These are phyloP conservation scores for Netelia virgata DNA, from an alignment of 2,888 invertebrate species.

Conservation along the genomic window DNA sequence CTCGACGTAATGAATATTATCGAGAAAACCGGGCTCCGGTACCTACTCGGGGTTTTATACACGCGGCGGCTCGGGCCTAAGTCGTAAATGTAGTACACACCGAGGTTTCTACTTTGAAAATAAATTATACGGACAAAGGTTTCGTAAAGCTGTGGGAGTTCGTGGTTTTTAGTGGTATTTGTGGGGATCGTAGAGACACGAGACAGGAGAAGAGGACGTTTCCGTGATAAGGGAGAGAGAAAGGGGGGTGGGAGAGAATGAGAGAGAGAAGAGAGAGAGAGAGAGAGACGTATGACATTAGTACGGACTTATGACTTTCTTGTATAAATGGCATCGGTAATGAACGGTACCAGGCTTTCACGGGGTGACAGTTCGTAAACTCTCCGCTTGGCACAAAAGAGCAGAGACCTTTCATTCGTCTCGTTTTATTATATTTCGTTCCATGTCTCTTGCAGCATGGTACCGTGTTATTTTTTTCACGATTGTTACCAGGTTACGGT, in stretches of 20 bases:
- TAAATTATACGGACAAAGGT: constrained; percentile 27
- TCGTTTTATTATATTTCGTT: not conserved
- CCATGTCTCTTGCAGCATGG: not conserved
- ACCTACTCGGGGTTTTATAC: not conserved
- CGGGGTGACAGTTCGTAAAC: constrained; percentile 12
- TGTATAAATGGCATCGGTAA: constrained; percentile 29
- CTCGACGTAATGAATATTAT: constrained; percentile 67
- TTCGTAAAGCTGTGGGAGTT: not conserved
- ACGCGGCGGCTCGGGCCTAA: not conserved
- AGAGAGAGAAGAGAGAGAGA: not conserved
- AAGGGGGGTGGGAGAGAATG: not conserved
- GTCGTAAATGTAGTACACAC: constrained; percentile 15
- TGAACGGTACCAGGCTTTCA: constrained; percentile 17
- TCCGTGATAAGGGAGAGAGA: not conserved
- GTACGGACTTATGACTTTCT: constrained; percentile 6
- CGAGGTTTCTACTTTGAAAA: constrained; percentile 35
- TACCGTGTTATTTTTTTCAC: constrained; percentile 21
- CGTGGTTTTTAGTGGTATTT: not conserved
- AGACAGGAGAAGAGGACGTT: not conserved
- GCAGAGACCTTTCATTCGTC: not conserved
- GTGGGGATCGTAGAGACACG: not conserved
- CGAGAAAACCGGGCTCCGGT: constrained; percentile 3
- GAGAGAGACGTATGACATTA: not conserved
- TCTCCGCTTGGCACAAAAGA: not conserved
- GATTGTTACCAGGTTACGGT: constrained; percentile 50